These are phyloP conservation scores for Hemiscyllium ocellatum DNA, from an alignment of 2,113 vertebrate species.

Conservation along the genomic window DNA sequence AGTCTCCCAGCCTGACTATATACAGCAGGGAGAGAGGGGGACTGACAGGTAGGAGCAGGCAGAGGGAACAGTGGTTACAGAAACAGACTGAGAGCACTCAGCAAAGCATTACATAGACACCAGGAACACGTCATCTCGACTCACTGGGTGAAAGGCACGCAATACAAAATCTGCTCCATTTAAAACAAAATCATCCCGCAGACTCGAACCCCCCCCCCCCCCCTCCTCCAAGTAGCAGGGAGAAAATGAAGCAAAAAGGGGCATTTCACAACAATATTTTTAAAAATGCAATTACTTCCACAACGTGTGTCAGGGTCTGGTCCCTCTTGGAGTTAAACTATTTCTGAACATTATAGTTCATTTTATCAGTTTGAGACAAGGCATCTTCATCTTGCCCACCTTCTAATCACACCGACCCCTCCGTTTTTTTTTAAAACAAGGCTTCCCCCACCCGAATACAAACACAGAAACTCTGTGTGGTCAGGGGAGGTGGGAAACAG, in stretches of 20 bases:
- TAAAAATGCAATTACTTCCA: background rate
- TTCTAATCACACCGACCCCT: background rate
- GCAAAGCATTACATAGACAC: slow-evolving; percentile 15
- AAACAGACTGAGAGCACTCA: background rate
- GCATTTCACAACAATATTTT: no score
- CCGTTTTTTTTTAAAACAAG: background rate
- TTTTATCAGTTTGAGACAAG: no score
- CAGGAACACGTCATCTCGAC: background rate
- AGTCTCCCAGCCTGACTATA: slow-evolving; percentile 41
- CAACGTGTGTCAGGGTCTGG: no score
- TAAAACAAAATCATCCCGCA: background rate
- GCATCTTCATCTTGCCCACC: background rate
- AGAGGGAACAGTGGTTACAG: background rate
- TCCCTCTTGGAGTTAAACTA: no score
- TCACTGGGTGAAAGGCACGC: background rate
- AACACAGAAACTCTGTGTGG: no score
- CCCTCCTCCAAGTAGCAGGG: background rate
- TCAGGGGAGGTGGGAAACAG: no score
- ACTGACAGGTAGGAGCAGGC: background rate
- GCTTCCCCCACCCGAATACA: background rate
- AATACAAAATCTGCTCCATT: background rate
- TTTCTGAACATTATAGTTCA: no score
- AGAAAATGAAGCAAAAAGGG: background rate
- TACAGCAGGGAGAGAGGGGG: background rate
- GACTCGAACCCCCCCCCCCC: no score